Evolutionary conservation across 2,113 vertebrate species (phyloP).

Genomic region (Meleagris gallopavo): DNA sequence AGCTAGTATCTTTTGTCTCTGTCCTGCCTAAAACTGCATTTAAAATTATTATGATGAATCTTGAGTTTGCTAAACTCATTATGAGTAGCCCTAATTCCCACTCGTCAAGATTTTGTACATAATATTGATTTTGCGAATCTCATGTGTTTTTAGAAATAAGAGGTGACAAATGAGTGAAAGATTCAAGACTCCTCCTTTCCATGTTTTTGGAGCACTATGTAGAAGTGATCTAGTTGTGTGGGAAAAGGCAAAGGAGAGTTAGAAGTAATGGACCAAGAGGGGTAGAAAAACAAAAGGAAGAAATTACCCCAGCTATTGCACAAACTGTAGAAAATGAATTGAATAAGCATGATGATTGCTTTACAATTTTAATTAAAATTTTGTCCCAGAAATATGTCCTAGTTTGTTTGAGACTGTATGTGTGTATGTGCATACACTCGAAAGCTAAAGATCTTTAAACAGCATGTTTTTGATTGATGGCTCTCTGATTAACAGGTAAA

Average conservation of each 20-base stretch:
- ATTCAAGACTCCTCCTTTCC: background rate
- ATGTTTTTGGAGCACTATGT: fast-evolving
- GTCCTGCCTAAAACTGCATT: background rate
- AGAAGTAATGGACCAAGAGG: background rate
- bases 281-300: background rate
- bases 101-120: background rate
- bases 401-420: background rate
- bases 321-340: background rate
- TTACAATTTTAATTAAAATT: slow-evolving; percentile 14
- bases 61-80: background rate
- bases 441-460: slow-evolving; percentile 4
- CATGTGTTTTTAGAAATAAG: background rate
- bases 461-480: background rate
- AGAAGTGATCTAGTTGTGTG: background rate
- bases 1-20: background rate
- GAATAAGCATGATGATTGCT: background rate
- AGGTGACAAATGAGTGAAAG: background rate
- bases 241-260: background rate
- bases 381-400: background rate
- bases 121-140: background rate
- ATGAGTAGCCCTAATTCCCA: background rate
- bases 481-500: slow-evolving; percentile 10
- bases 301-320: background rate
- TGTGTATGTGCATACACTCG: fast-evolving
- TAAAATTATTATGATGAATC: background rate